Conservation (phyloP, 2,113 vertebrate genomes). For the Ia io region DNA sequence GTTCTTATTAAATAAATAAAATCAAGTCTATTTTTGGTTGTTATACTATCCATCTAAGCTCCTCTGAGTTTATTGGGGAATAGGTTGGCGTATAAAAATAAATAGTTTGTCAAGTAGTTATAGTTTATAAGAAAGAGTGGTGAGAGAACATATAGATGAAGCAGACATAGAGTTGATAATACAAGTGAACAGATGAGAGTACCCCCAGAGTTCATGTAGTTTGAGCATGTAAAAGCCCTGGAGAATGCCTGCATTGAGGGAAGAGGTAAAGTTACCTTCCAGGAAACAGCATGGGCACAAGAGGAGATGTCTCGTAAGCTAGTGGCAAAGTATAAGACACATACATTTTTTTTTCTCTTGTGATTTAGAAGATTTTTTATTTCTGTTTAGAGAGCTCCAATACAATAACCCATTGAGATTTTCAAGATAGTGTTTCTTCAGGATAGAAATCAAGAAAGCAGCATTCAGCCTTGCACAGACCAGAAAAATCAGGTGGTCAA, state of each 20-base stretch:
- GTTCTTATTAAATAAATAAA: constrained; percentile 18
- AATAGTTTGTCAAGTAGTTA: neutral
- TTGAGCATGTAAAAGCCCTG: neutral
- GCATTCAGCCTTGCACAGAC: neutral
- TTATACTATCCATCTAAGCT: neutral
- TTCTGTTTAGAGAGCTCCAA: neutral
- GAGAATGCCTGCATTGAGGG: neutral
- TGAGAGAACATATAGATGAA: neutral
- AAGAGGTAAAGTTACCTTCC: neutral
- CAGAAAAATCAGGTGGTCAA: neutral
- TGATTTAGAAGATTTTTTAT: neutral
- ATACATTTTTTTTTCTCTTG: neutral
- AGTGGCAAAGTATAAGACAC: neutral
- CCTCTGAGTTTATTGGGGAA: neutral
- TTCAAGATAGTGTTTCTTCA: neutral
- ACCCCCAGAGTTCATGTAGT: neutral
- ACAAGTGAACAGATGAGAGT: neutral
- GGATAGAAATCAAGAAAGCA: neutral
- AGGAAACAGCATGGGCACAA: neutral
- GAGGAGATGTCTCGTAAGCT: neutral
- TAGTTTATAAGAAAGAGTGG: neutral
- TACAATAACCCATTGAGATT: neutral
- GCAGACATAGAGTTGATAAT: neutral
- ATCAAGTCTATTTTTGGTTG: neutral
- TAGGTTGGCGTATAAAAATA: neutral